Base-by-base conservation (phyloP, 2,888 invertebrate genomes). In the Trichopria drosophilae region DNA sequence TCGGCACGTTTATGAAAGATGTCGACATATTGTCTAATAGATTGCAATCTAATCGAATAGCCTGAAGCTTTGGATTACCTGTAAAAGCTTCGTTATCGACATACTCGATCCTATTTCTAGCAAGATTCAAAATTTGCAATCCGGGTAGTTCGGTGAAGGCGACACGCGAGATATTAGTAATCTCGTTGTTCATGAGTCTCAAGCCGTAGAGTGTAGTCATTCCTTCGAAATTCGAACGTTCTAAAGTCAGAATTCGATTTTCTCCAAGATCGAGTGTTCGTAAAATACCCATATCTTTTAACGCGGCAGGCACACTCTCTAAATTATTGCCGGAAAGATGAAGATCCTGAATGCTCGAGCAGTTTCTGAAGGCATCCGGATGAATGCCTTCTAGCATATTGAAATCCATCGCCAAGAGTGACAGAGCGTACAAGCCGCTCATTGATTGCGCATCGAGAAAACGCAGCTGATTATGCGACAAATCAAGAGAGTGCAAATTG, bases 191-290 rank as follows among this genome's bases (percentile, higher is more conserved):
- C 67, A 94, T 91, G 70, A 97, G 80, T 55, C 93, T 84, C 59
- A 97, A 79, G 13, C 92, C 90, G 72, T 91, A 90, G 50, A 97
- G 82, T 73, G 90, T 90, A 60, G 84, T 85, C 79, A 96, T 83
- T 35, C 90, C 90, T 56, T 86, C 83, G 73, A 94, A 91, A 40
- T 89, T 87, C 7, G 88, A 85, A 62, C 89, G 86, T 61, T 90
- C 89, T 52, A 97, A 77, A 49, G 83, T 83, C 47, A 84, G 82
- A 72, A 98, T 88, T 73, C 84, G 82, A 79, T 97, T 97, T 77
- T 94, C 93, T 49, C 93, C 93, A 62, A 97, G 80, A 78, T 94
- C 93, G 55, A 97, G 84, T 39, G 90, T 91, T 72, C 88, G 83
- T 67, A 96, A 79, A 67, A 92, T 80, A 60, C 89, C 84, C 87